Conservation (phyloP, 2,113 vertebrate genomes). For the Pseudorectes ferrugineus region DNA sequence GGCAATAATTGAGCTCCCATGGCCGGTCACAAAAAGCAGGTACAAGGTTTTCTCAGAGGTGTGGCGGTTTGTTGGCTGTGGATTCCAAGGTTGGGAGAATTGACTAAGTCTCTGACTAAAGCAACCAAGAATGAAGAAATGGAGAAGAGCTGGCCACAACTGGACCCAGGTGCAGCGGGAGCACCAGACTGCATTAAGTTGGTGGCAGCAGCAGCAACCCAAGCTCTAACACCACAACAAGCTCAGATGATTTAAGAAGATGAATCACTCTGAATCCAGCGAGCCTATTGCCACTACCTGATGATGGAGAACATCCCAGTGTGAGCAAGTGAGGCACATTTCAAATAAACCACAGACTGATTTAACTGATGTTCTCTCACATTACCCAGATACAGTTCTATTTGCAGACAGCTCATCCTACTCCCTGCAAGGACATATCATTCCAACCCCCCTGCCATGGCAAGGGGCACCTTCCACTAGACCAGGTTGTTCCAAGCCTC, state of each 20-base stretch:
- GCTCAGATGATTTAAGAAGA: not conserved
- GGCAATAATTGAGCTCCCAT: not conserved
- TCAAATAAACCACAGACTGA: not conserved
- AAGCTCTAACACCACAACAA: not conserved
- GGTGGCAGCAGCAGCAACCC: not conserved
- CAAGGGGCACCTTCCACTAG: not conserved
- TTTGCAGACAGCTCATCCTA: not conserved
- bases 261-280: not conserved
- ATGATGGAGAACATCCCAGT: not conserved
- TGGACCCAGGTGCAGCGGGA: not conserved
- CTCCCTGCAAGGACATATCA: not conserved
- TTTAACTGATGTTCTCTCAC: not conserved
- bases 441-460: not conserved
- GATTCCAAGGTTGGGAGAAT: not conserved
- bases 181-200: not conserved
- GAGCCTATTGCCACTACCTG: not conserved
- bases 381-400: not conserved
- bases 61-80: not conserved
- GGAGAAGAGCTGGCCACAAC: not conserved
- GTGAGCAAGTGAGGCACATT: not conserved
- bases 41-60: not conserved
- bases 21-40: not conserved
- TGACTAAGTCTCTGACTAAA: not conserved
- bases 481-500: not conserved
- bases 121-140: not conserved